Percentiles rank a stretch among this genome's conserved stretches.
phyloP scores from a whole-genome alignment of 2,888 invertebrate species.

The Ormyrus labotus region DNA sequence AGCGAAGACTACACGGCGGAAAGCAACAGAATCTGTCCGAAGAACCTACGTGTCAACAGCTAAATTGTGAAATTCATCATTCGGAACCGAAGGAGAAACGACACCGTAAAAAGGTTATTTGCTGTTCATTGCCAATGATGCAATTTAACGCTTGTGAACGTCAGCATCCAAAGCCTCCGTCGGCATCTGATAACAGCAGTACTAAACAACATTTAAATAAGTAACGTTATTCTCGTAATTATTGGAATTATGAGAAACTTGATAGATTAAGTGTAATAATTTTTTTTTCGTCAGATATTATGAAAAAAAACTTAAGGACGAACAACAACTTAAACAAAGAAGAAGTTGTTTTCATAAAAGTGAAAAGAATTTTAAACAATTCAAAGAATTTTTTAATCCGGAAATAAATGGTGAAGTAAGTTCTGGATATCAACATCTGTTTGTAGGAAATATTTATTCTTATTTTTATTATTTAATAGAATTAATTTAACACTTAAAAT shows the following conservation, averaged over 20 bases:
- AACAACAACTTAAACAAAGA: background rate
- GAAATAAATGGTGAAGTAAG: too few species aligned
- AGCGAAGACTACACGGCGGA: too few species aligned
- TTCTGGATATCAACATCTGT: too few species aligned
- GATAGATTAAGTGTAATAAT: background rate
- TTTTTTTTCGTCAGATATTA: background rate
- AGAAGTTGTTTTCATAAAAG: background rate
- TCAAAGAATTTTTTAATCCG: too few species aligned
- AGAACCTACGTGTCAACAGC: too few species aligned
- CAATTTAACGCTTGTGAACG: constrained; percentile 39
- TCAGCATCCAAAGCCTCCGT: constrained; percentile 31
- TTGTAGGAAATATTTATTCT: background rate
- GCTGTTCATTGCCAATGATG: constrained; percentile 32
- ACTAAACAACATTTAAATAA: background rate
- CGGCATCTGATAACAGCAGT: constrained; percentile 2
- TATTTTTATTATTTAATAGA: background rate
- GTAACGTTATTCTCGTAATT: background rate
- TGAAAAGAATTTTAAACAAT: background rate
- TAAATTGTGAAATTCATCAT: constrained; percentile 16
- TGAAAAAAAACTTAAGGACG: background rate
- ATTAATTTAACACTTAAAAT: too few species aligned
- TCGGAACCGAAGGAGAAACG: constrained; percentile 46
- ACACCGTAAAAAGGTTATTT: constrained; percentile 23
- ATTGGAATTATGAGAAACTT: background rate
- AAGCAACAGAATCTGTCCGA: too few species aligned